A percentile compares a stretch with the other conserved stretches of the same genome.
These are phyloP conservation scores for Clarias fuscus DNA, from an alignment of 2,797 vertebrate genomes.

Conservation along the genomic window DNA sequence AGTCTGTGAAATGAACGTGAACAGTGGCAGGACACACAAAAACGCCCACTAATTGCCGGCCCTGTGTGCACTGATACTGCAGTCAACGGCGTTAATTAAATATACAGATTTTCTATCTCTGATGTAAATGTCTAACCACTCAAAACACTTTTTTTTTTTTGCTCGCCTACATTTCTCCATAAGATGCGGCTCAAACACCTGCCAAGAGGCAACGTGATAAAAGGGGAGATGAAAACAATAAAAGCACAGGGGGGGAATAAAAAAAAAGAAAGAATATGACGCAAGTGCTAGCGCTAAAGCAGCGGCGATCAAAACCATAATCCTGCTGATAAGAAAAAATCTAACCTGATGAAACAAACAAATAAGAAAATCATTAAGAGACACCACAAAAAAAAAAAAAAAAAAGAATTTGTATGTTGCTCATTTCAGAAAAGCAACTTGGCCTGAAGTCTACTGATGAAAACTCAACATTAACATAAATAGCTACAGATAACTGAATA, in stretches of 20 bases:
- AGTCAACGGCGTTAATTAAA: background rate
- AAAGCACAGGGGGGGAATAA: background rate
- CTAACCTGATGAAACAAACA: conserved; percentile 29
- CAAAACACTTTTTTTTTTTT: conserved; percentile 6
- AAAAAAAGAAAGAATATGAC: conserved; percentile 16
- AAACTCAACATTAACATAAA: background rate
- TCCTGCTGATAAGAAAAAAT: conserved; percentile 36
- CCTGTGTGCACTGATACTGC: background rate
- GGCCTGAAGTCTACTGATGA: background rate
- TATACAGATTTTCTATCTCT: background rate
- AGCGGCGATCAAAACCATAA: conserved; percentile 36
- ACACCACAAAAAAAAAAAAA: background rate
- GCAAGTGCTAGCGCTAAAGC: conserved; percentile 12
- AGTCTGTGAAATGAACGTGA: background rate
- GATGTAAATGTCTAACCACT: conserved; percentile 13
- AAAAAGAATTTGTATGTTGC: background rate
- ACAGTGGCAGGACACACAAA: background rate
- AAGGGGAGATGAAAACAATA: conserved; percentile 33
- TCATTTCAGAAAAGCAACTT: background rate
- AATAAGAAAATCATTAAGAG: background rate
- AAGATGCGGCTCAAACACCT: conserved; percentile 4
- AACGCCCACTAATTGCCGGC: background rate
- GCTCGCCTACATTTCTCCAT: conserved; percentile 17
- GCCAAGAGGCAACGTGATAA: conserved; percentile 19
- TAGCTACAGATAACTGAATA: too few species aligned